Base-by-base conservation (phyloP, 2,888 invertebrate genomes). In the Plagodis pulveraria region DNA sequence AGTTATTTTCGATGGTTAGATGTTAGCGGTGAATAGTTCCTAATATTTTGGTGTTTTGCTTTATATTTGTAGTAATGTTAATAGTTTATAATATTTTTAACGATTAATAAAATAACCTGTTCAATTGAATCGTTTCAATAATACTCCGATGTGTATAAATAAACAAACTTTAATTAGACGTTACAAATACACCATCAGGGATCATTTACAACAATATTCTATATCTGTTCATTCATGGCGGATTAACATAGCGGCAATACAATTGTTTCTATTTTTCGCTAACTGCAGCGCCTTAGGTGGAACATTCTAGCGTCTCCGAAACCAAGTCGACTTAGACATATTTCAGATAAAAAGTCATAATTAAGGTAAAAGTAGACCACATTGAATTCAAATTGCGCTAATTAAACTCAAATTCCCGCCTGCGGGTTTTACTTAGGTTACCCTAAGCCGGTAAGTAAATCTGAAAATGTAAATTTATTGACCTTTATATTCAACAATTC, bases 151-250 rank as follows among this genome's bases (percentile, higher is more conserved):
- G 40, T 79, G 76, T 85, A 86, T 87, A 87, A 88, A 89, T 87
- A 87, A 88, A 86, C 86, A 86, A 90, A 83, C 78, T 83, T 87
- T 86, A 78, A 78, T 83, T 77, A 81, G 82, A 60, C 78, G 77
- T 81, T 85, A 87, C 84, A 85, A 83, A 84, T 74, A 74, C 72
- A 73, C 68, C 73, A 73, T 69, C 73, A 69, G 69, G 80, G 78
- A 69, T 74, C 77, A 79, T 82, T 79, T 80, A 85, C 81, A 86
- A 83, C 81, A 81, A 82, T 74, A 71, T 56, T 69, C 59, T 50
- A 56, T 66, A 58, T 45, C 35, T 50, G 47, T 58, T 63, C 62
- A 56, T 58, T 60, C 63, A 50, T 33, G 49, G 56, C 45, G 44
- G 67, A 55, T 46, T 35, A 2, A 46, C 35, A 12, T n/a, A 9